Percentiles rank a stretch among this genome's conserved stretches.
Evolutionary conservation across 2,113 vertebrate species (phyloP).

Genomic region (Dasyprocta punctata): DNA sequence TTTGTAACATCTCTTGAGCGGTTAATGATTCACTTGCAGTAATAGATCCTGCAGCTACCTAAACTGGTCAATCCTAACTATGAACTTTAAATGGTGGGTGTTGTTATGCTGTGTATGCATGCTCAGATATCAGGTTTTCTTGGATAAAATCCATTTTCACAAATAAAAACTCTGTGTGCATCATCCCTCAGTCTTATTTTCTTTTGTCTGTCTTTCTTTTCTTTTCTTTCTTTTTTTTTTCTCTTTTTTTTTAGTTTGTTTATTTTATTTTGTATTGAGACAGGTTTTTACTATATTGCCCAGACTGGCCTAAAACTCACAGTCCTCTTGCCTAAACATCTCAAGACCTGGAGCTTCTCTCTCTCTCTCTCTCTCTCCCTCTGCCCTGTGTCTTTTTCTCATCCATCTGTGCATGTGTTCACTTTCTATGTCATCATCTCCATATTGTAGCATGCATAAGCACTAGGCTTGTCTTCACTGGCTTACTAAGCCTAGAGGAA

Average conservation of each 20-base stretch:
- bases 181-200: background rate
- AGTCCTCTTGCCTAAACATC: background rate
- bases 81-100: background rate
- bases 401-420: no score
- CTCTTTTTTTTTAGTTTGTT: background rate
- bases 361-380: background rate
- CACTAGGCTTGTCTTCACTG: background rate
- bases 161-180: background rate
- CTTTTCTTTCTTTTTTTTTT: no score
- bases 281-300: background rate
- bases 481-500: background rate
- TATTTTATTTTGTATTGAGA: background rate
- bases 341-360: background rate
- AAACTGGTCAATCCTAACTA: background rate
- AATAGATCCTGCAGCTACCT: background rate
- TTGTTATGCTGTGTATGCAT: background rate
- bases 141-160: slow-evolving; percentile 17
- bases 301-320: background rate
- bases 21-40: background rate
- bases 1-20: background rate
- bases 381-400: background rate
- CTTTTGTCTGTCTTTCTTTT: background rate
- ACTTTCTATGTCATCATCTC: background rate
- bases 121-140: background rate
- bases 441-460: background rate